Evolutionary conservation across 2,888 invertebrate species (phyloP).

Genomic region (Metalampra italica): DNA sequence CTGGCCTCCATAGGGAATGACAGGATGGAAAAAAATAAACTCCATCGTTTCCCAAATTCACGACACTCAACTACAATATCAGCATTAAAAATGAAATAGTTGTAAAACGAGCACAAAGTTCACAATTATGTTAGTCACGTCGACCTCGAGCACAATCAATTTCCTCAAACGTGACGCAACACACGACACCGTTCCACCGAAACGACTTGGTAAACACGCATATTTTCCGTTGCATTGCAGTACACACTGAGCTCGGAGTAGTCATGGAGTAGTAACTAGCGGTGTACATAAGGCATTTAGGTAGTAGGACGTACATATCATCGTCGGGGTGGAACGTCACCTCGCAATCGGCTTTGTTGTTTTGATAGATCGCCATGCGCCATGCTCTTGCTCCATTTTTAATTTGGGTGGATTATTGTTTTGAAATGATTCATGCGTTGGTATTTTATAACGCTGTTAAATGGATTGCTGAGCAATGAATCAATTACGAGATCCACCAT

Average conservation of each 20-base stretch:
- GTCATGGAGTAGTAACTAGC: conserved; percentile 79
- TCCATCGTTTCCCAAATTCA: conserved; percentile 49
- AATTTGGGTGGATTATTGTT: conserved; percentile 44
- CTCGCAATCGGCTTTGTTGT: conserved; percentile 77
- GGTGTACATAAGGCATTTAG: conserved; percentile 79
- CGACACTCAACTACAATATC: conserved; percentile 47
- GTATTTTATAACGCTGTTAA: too few species aligned
- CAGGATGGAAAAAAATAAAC: conserved; percentile 59
- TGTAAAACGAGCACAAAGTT: conserved; percentile 55
- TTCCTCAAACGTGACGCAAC: conserved; percentile 78
- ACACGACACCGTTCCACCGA: conserved; percentile 77
- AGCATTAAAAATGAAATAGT: conserved; percentile 39
- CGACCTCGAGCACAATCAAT: conserved; percentile 77
- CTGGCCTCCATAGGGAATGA: conserved; percentile 69
- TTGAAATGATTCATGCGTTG: background rate
- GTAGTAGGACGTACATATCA: conserved; percentile 78
- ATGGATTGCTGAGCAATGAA: too few species aligned
- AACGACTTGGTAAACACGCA: conserved; percentile 79
- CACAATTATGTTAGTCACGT: conserved; percentile 72
- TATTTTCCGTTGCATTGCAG: conserved; percentile 79
- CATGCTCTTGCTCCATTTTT: conserved; percentile 60
- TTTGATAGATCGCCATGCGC: conserved; percentile 75
- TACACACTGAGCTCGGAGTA: conserved; percentile 79
- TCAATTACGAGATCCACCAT: too few species aligned
- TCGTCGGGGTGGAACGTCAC: conserved; percentile 77